These are phyloP conservation scores for Apis dorsata DNA, from an alignment of 1,140 invertebrate species.

Conservation along the genomic window DNA sequence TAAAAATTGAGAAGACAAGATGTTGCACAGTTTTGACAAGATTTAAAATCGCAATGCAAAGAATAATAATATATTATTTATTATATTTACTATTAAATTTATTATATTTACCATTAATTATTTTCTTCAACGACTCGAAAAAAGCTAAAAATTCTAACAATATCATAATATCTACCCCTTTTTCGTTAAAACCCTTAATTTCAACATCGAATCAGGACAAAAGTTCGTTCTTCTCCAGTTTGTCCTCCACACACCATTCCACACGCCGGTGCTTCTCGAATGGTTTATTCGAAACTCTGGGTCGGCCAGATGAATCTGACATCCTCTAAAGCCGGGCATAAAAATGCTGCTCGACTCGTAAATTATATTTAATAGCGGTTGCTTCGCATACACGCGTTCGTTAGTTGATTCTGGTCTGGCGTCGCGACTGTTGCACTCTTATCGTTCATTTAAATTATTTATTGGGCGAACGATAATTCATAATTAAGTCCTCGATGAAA, in stretches of 20 bases:
- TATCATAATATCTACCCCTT: too few species aligned
- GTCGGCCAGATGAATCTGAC: constrained; percentile 40
- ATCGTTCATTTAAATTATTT: constrained; percentile 38
- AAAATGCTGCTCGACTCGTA: constrained; percentile 60
- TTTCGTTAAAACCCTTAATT: too few species aligned
- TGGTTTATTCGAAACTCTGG: constrained; percentile 55
- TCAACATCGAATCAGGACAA: neutral
- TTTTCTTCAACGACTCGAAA: too few species aligned
- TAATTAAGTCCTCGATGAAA: constrained; percentile 38
- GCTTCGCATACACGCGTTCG: constrained; percentile 46
- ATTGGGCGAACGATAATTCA: constrained; percentile 21
- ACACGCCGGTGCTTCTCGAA: neutral
- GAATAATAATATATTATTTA: too few species aligned
- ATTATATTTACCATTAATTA: too few species aligned
- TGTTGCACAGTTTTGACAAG: too few species aligned
- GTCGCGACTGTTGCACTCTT: constrained; percentile 4
- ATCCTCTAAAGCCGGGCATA: constrained; percentile 47
- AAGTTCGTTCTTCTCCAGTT: neutral
- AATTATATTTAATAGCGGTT: constrained; percentile 64
- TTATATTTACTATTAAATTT: too few species aligned
- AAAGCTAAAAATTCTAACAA: too few species aligned
- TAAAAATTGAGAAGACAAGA: too few species aligned
- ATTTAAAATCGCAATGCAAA: too few species aligned
- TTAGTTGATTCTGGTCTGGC: constrained; percentile 35
- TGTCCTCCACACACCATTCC: neutral